Evolutionary conservation across 2,797 vertebrate genomes (phyloP).

Genomic region (Xenopus petersii): DNA sequence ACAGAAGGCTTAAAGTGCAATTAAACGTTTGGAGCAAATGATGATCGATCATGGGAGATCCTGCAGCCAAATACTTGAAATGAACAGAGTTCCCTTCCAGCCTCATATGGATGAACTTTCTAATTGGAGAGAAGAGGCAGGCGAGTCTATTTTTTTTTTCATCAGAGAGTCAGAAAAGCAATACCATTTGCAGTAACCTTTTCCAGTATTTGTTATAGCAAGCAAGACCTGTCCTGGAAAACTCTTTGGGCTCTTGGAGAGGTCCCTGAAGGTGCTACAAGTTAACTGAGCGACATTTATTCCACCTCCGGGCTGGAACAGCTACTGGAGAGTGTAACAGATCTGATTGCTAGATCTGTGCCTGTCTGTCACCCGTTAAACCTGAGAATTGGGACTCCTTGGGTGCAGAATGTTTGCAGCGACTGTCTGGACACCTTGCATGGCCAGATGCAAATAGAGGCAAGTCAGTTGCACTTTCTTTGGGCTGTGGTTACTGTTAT

Average conservation of each 20-base stretch:
- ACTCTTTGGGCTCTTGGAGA: background rate
- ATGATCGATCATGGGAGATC: background rate
- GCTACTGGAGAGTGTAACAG: no score
- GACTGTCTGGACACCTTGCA: background rate
- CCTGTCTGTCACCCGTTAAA: no score
- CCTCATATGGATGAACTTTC: background rate
- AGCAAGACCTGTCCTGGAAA: background rate
- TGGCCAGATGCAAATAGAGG: constrained; percentile 22
- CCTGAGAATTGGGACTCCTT: background rate
- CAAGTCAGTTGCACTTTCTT: constrained; percentile 6
- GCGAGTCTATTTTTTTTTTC: no score
- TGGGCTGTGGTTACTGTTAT: background rate
- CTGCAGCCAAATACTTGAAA: constrained; percentile 1
- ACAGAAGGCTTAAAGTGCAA: background rate
- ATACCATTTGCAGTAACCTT: background rate
- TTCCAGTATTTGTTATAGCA: background rate
- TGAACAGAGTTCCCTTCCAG: background rate
- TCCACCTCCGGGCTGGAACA: no score
- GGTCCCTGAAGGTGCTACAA: background rate
- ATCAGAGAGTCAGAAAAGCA: background rate
- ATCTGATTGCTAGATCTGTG: no score
- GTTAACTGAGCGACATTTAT: no score
- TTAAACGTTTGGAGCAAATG: background rate
- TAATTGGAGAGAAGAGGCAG: background rate
- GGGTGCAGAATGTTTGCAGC: background rate